Base-by-base conservation (phyloP, 2,888 invertebrate genomes). In the Beris chalybata region DNA sequence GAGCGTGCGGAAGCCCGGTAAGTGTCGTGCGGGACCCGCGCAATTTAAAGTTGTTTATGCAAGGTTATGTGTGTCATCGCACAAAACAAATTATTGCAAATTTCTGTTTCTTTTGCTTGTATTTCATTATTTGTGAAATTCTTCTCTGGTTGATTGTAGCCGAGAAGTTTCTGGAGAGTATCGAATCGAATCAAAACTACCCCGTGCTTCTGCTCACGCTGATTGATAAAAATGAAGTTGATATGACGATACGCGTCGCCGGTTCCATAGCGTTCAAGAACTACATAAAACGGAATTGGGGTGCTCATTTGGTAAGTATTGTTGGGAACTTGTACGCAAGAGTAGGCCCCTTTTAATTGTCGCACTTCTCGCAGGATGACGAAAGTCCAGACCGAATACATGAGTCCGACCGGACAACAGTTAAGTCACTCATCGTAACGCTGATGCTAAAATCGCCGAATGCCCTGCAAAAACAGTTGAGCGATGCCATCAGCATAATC, bases 181-280 rank as follows among this genome's bases (percentile, higher is more conserved):
- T 96, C 3, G 97, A 97, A 83, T 84, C 87, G 1, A 95, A 95
- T 78, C 90, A 92, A 76, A 95, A 95, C 77, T 97, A 94, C 83
- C 90, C 96, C 0, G 83, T 95, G 13, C 82, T 97, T 31, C 81
- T 97, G 58, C 83, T 98, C 5, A 89, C 93, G 74, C 84, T 97
- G 11, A 88, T 98, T 67, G 92, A 94, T 74, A 93, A 92, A 74
- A 84, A 89, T 53, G 89, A 89, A 71, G 84, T 91, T 52, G 92
- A 93, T 71, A 82, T 90, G 76, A 91, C 91, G 2, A 91, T 96
- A 66, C 84, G 96, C 71, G 86, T 95, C 47, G 92, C 95, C 5
- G 94, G 95, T 29, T 92, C 97, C 9, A 90, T 99, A 68, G 92
- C 93, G 0, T 95, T 99, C 77, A 99, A 99, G 79, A 99, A 99